Evolutionary conservation across 2,797 vertebrate genomes (phyloP).

Genomic region (Crocodylus rhombifer): DNA sequence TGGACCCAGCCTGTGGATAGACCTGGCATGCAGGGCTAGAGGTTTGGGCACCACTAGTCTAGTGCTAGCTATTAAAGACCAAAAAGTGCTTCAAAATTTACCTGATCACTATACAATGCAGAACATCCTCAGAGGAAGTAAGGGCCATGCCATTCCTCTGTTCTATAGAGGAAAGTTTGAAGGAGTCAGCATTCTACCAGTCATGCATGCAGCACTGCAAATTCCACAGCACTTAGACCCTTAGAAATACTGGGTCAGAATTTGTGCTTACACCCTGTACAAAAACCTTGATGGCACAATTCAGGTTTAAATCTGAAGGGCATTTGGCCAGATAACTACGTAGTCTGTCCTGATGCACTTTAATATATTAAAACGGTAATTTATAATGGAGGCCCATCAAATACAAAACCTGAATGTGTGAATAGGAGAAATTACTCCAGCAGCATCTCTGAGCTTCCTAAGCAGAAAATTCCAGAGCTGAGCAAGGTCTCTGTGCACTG

Average conservation of each 20-base stretch:
- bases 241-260: neutral
- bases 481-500: neutral
- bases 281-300: neutral
- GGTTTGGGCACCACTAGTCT: neutral
- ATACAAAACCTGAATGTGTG: neutral
- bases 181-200: neutral
- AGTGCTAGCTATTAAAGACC: neutral
- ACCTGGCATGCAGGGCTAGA: too few relatives aligned
- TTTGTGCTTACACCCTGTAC: neutral
- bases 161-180: neutral
- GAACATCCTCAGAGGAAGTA: neutral
- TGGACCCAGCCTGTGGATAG: too few relatives aligned
- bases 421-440: neutral
- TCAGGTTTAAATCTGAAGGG: fast-evolving
- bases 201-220: neutral
- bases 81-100: neutral
- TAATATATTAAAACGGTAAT: neutral
- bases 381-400: neutral
- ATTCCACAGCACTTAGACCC: neutral
- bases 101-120: neutral
- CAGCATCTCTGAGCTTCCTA: neutral
- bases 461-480: neutral
- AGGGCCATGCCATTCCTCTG: neutral
- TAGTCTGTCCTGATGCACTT: neutral
- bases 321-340: neutral